Conservation (phyloP, 1,140 invertebrate genomes). For the Eriosoma lanigerum region DNA sequence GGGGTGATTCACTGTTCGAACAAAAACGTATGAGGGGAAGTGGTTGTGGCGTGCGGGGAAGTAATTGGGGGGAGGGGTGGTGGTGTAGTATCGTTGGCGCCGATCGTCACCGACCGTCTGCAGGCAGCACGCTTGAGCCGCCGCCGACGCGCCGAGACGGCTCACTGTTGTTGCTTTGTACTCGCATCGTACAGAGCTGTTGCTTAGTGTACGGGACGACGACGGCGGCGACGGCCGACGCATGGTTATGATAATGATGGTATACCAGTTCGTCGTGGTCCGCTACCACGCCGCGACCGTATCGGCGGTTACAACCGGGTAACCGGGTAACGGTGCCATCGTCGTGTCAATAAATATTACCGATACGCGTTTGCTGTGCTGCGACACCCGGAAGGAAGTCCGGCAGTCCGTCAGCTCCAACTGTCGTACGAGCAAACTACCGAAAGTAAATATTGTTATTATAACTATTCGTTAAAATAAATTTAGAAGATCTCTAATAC, state of each 20-base stretch:
- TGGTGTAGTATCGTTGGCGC: constrained; percentile 26
- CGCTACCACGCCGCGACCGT: constrained; percentile 37
- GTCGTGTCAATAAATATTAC: too few relatives aligned
- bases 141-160: constrained; percentile 7
- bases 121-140: neutral
- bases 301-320: constrained; percentile 8
- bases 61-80: neutral
- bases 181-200: constrained; percentile 33
- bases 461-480: too few relatives aligned
- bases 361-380: neutral
- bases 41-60: neutral
- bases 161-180: constrained; percentile 10
- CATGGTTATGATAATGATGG: constrained; percentile 3
- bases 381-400: neutral
- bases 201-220: constrained; percentile 40
- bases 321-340: neutral
- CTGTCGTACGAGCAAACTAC: neutral
- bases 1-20: too few relatives aligned
- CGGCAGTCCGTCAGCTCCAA: neutral
- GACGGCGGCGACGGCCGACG: constrained; percentile 18
- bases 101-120: constrained; percentile 25
- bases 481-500: too few relatives aligned
- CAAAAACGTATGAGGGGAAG: too few relatives aligned
- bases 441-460: neutral
- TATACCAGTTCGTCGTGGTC: constrained; percentile 44